Percentiles rank a stretch among this genome's conserved stretches.
These are phyloP conservation scores for Sinocyclocheilus grahami DNA, from an alignment of 2,113 vertebrate species.

Conservation along the genomic window DNA sequence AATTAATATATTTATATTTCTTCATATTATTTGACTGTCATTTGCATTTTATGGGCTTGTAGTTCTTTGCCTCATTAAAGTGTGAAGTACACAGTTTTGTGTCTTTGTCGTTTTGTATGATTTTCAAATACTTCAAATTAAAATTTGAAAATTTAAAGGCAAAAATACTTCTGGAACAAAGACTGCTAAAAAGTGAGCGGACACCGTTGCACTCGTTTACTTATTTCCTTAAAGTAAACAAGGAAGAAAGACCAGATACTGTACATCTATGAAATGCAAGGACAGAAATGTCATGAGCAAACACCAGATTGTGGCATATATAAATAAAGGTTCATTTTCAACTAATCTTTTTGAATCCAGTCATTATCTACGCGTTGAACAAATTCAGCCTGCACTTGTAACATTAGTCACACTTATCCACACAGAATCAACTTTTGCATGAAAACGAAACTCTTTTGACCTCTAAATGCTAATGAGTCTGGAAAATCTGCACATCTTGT, in stretches of 20 bases:
- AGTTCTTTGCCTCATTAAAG: no score
- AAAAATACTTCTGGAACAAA: background rate
- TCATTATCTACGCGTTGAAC: background rate
- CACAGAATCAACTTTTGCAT: background rate
- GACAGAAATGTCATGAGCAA: background rate
- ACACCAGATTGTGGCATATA: background rate
- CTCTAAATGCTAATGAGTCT: constrained; percentile 21
- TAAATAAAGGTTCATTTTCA: background rate
- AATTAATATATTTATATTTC: no score
- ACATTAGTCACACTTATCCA: background rate
- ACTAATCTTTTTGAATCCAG: background rate
- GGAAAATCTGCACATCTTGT: background rate
- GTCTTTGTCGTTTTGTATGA: no score
- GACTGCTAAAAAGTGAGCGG: background rate
- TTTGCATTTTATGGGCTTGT: no score
- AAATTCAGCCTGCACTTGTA: background rate
- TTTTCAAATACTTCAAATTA: no score
- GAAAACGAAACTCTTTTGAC: background rate
- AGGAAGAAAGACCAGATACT: background rate
- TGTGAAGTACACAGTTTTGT: no score
- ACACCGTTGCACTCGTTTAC: background rate
- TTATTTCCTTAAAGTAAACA: background rate
- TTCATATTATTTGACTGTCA: no score
- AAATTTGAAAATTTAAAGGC: background rate
- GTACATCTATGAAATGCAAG: background rate